These are phyloP conservation scores for Leiothrix lutea DNA, from an alignment of 2,113 vertebrate species.

Conservation along the genomic window DNA sequence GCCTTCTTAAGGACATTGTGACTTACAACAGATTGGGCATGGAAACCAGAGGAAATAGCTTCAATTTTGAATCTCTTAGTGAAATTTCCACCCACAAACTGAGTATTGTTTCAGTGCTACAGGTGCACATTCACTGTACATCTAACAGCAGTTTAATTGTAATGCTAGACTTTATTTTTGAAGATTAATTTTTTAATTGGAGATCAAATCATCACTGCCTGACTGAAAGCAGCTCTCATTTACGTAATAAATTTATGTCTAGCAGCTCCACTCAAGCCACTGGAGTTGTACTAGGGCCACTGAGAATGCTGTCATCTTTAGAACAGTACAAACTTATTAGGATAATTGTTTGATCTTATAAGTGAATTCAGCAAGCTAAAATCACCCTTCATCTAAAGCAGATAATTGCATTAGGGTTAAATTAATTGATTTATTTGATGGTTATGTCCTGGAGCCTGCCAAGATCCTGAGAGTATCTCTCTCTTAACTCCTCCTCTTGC, in stretches of 20 bases:
- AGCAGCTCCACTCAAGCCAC: neutral
- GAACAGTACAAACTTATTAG: constrained; percentile 26
- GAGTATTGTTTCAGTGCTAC: neutral
- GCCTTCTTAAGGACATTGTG: neutral
- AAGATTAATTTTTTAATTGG: neutral
- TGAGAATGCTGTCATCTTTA: neutral
- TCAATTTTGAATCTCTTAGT: neutral
- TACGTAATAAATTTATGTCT: neutral
- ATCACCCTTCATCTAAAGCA: constrained; percentile 36
- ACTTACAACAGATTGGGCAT: neutral
- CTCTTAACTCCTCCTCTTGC: neutral
- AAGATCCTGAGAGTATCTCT: neutral
- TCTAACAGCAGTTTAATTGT: neutral
- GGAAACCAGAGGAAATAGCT: neutral
- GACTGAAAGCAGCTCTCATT: neutral
- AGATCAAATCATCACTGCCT: neutral
- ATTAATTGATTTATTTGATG: constrained; percentile 38
- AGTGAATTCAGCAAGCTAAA: constrained; percentile 28
- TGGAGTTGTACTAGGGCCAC: neutral
- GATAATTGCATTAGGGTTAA: constrained; percentile 28
- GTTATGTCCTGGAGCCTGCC: neutral
- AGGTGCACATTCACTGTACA: neutral
- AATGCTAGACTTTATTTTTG: neutral
- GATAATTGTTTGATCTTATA: constrained; percentile 28
- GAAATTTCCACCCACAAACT: neutral